Evolutionary conservation across 2,113 vertebrate genomes (phyloP), one percentile per base, ranked within the genome.

Genomic region (Antechinus flavipes): DNA sequence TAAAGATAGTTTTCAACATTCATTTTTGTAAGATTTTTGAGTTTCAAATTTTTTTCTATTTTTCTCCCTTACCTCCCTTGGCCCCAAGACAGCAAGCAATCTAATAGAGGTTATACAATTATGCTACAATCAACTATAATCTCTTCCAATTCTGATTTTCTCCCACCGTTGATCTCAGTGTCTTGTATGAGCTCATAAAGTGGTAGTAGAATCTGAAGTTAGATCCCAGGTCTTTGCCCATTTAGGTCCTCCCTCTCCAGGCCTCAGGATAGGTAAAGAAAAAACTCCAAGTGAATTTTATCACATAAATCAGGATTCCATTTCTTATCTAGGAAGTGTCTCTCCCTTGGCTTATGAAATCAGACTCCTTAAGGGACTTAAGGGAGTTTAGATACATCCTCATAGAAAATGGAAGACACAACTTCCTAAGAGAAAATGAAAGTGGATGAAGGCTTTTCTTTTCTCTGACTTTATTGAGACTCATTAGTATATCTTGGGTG

Each of bases 401-500:
- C 93, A 49, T 95, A 97, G 96, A 95, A 94, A 92, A 91, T 91
- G 68, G 92, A 96, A 96, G 90, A 97, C 93, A 19, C 7, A n/a
- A 90, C 58, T 94, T 98, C 97, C 96, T 97, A 92, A 68, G 97
- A 91, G 97, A 96, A 95, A 95, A 25, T 27, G 95, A 98, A 98
- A 97, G 93, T 97, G 97, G 97, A 90, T 97, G 97, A 94, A 53
- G 94, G 25, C 61, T 93, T 94, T 96, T 0, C 84, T 93, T 96
- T 97, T 95, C 92, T 96, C 91, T 95, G 47, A 92, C 84, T 93
- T 76, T 12, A 58, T 11, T 47, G 27, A 9, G 95, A 95, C 7
- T 94, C 16, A 46, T 49, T 12, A 54, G 30, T 90, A 95, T 12
- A 25, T 84, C 24, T 91, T 93, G 30, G 35, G 25, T 8, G 14